Base-by-base conservation (phyloP, 2,113 vertebrate species). In the Sialia sialis region DNA sequence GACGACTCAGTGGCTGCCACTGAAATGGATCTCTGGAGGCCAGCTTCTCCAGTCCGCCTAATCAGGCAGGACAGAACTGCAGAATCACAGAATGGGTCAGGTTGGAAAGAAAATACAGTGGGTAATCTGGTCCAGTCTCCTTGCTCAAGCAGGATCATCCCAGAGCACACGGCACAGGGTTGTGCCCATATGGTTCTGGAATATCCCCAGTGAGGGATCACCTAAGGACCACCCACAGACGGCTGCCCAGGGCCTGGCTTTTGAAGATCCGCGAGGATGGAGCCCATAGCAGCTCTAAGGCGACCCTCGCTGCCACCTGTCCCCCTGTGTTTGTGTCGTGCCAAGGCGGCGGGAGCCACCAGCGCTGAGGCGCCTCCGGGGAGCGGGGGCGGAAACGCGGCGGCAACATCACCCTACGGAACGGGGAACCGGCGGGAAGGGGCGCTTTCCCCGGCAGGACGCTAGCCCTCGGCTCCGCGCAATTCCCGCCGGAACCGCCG, bases 1-100 rank as follows among this genome's bases (percentile, higher is more conserved):
- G 23, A 36, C 4, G 3, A 12, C 34, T n/a, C 13, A 11, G 14
- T 1, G 16, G 14, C 23, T 51, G 46, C 0, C 1, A 46, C 0
- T 29, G 49, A 29, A 38, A 68, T 17, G 11, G 6, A 23, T 5
- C 21, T n/a, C 46, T 26, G 49, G 30, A 48, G 19, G 17, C 10
- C 38, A 41, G 0, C 52, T 51, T 55, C 75, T 67, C 38, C 51
- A 49, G n/a, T 19, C 3, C 7, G 13, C 9, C 38, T 3, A 14
- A 68, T 21, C 30, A 25, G 13, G n/a, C 36, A 22, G 20, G 26
- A 41, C n/a, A 54, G 16, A 60, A 34, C 6, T 0, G 1, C 46
- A 62, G 25, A 39, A 34, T 6, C 0, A 1, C 54, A 68, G 25
- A 39, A 34, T 4, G 39, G 14, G 14, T 19, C 54, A 27, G 17